A percentile compares a stretch with the other conserved stretches of the same genome.
These are phyloP conservation scores for Canis aureus DNA, from an alignment of 2,113 vertebrate species.

Conservation along the genomic window DNA sequence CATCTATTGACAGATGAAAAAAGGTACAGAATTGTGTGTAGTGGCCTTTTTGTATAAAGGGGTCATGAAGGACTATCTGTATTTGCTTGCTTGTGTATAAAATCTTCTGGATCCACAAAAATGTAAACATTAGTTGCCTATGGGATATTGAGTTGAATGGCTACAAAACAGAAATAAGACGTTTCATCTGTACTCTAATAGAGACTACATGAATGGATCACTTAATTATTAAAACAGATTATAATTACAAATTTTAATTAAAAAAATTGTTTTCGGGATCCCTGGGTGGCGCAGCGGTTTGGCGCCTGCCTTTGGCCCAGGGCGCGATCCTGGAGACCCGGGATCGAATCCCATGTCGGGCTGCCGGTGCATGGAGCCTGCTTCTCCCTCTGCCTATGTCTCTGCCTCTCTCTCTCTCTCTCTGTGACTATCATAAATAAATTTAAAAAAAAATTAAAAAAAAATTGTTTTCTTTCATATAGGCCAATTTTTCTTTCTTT, in stretches of 20 bases:
- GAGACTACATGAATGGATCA: neutral
- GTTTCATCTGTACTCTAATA: neutral
- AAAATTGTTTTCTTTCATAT: neutral
- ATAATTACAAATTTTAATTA: neutral
- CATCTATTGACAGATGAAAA: neutral
- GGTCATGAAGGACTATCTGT: neutral
- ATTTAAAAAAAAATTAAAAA: no score
- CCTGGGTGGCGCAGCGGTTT: no score
- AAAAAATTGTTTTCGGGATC: neutral
- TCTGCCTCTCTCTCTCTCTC: no score
- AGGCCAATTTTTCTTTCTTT: neutral
- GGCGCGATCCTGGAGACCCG: no score
- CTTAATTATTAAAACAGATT: neutral
- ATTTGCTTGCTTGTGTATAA: neutral
- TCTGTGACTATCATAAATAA: no score
- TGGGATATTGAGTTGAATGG: neutral
- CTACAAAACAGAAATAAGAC: neutral
- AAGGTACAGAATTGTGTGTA: neutral
- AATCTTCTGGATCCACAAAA: constrained; percentile 24
- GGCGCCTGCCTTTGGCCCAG: no score
- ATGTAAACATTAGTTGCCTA: neutral
- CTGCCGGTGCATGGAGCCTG: no score
- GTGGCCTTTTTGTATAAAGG: neutral
- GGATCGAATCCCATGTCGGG: no score
- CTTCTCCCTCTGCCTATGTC: no score